Evolutionary conservation across 2,797 vertebrate species (phyloP).

Genomic region (Agapornis canus): DNA sequence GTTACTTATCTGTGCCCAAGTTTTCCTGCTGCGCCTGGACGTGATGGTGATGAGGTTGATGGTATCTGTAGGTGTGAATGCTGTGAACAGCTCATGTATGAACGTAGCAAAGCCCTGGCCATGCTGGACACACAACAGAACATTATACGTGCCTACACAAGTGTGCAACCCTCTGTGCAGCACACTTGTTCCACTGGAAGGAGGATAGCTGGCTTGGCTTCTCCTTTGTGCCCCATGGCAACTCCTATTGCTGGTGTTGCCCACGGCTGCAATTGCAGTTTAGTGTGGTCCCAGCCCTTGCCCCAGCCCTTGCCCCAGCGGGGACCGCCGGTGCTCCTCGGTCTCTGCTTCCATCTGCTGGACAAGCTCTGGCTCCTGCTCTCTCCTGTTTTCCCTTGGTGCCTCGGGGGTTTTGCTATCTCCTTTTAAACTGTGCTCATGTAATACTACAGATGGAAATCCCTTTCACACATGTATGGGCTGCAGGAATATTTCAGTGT

Average conservation of each 20-base stretch:
- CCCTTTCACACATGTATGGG: neutral
- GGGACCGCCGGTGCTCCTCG: rapidly evolving
- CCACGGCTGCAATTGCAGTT: neutral
- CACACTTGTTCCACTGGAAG: neutral
- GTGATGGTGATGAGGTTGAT: neutral
- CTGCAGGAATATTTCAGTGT: neutral
- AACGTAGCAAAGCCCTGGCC: neutral
- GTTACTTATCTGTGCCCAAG: neutral
- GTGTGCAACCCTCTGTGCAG: neutral
- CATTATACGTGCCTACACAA: neutral
- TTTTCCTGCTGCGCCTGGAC: neutral
- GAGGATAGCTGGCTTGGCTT: neutral
- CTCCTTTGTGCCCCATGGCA: neutral
- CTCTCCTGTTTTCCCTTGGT: rapidly evolving
- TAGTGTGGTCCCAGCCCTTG: neutral
- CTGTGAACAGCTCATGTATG: rapidly evolving
- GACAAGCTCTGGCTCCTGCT: constrained; percentile 42
- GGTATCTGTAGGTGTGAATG: rapidly evolving
- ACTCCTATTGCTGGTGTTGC: neutral
- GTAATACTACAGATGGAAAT: neutral
- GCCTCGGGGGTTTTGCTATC: neutral
- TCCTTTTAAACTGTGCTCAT: neutral
- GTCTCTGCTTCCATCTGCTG: constrained; percentile 77
- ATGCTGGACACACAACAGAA: neutral
- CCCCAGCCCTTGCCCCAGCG: neutral